phyloP scores from a whole-genome alignment of 2,113 vertebrate genomes.

The Asarcornis scutulata region DNA sequence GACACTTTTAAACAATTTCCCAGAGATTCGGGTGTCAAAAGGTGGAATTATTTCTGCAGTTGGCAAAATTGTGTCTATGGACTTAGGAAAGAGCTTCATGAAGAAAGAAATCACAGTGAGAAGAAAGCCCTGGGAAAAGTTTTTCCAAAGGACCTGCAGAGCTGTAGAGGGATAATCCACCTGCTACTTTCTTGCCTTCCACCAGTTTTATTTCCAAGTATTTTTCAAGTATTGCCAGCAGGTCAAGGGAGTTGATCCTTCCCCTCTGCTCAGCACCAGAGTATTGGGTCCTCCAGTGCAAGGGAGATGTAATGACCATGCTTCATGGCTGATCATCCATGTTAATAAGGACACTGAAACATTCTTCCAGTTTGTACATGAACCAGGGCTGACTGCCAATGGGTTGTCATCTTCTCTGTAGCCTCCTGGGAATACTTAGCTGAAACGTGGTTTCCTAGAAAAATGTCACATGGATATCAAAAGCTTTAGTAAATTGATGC shows the following conservation, averaged over 20 bases:
- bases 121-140: neutral
- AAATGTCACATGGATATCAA: neutral
- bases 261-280: neutral
- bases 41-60: neutral
- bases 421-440: neutral
- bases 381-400: neutral
- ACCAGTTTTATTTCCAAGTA: neutral
- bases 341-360: neutral
- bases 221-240: neutral
- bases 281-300: neutral
- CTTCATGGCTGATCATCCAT: neutral
- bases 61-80: neutral
- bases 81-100: neutral
- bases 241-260: neutral
- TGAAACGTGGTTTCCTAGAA: neutral
- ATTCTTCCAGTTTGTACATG: neutral
- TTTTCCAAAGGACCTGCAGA: neutral
- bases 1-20: neutral
- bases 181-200: accelerated
- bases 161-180: neutral
- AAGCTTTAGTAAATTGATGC: neutral
- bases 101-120: neutral
- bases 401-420: neutral
- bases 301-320: neutral
- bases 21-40: neutral